These are phyloP conservation scores for Acrocephalus scirpaceus DNA, from an alignment of 2,797 vertebrate species.

Conservation along the genomic window DNA sequence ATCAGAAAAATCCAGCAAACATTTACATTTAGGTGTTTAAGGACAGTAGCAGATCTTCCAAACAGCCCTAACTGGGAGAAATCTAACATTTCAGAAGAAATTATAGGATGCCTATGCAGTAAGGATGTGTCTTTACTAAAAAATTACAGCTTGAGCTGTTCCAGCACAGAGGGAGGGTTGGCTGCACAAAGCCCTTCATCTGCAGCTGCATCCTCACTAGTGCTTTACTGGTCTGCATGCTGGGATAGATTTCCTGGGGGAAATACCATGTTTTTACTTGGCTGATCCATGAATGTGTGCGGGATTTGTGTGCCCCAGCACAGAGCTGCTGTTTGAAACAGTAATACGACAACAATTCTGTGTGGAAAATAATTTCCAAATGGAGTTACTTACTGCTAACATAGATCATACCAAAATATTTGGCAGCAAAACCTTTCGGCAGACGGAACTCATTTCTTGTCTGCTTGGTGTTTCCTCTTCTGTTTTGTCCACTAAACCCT, in stretches of 20 bases:
- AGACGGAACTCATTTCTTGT: neutral
- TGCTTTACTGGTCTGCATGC: neutral
- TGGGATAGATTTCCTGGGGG: constrained; percentile 21
- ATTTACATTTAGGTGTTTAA: neutral
- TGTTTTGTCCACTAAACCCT: neutral
- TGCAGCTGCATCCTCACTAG: neutral
- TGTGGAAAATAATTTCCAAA: constrained; percentile 38
- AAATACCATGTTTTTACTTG: constrained; percentile 1
- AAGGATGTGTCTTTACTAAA: neutral
- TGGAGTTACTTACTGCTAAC: constrained; percentile 46
- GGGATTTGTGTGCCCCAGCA: neutral
- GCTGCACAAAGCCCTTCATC: neutral
- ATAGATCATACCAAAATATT: neutral
- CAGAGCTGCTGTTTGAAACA: constrained; percentile 22
- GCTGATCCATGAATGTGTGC: neutral
- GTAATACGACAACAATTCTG: neutral
- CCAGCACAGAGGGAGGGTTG: neutral
- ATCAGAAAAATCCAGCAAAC: neutral
- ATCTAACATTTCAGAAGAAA: neutral
- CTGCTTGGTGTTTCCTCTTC: neutral
- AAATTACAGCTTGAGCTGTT: neutral
- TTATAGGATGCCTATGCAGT: neutral
- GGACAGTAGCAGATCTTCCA: neutral
- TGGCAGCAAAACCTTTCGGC: constrained; percentile 30
- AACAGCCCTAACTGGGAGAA: neutral